Evolutionary conservation across 2,113 vertebrate species (phyloP).

Genomic region (Meles meles): DNA sequence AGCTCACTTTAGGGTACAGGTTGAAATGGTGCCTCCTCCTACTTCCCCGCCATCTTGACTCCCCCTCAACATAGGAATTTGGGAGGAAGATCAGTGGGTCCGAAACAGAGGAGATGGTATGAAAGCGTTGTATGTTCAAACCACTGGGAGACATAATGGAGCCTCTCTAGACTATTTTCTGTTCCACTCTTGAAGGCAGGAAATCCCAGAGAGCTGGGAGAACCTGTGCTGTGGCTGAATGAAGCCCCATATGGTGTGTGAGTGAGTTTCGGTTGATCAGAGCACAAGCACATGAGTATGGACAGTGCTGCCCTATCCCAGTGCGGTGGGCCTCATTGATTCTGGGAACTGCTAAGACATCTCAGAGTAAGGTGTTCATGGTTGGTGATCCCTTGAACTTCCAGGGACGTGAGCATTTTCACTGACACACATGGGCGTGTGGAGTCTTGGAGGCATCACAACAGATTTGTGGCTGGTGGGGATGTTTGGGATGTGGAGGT

Average conservation of each 20-base stretch:
- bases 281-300: accelerated
- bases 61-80: neutral
- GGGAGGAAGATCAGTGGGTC: neutral
- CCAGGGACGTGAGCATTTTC: neutral
- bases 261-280: neutral
- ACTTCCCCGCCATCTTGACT: too few species aligned
- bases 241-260: neutral
- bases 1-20: too few species aligned
- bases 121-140: neutral
- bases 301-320: neutral
- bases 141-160: neutral
- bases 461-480: neutral
- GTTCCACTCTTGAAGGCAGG: neutral
- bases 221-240: neutral
- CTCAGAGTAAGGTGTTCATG: neutral
- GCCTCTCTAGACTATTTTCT: neutral
- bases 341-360: neutral
- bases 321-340: neutral
- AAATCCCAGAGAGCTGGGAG: neutral
- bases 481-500: neutral
- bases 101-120: neutral
- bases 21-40: too few species aligned
- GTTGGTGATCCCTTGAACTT: neutral
- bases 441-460: neutral
- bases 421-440: neutral